Evolutionary conservation across 2,888 invertebrate genomes (phyloP).

Genomic region (Acrobeloides nanus): DNA sequence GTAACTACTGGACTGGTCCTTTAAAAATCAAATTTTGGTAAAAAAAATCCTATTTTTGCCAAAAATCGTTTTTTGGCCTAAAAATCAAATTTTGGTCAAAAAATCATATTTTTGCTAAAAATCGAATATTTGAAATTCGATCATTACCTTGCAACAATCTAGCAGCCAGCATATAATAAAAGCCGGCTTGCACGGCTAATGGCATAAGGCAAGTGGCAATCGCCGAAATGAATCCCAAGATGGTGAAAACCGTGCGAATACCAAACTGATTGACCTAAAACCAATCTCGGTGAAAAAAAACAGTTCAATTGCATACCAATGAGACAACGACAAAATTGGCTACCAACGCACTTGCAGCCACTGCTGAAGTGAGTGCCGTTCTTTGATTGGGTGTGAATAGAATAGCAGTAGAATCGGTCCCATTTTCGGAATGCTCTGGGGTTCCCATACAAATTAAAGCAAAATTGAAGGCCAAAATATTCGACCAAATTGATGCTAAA

Average conservation of each 20-base stretch:
- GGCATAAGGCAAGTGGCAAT: constrained; percentile 42
- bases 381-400: constrained; percentile 13
- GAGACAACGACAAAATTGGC: constrained; percentile 47
- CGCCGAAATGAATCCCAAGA: constrained; percentile 42
- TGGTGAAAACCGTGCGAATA: constrained; percentile 45
- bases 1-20: too few species aligned
- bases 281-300: neutral
- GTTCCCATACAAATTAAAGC: constrained; percentile 50
- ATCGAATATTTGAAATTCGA: too few species aligned
- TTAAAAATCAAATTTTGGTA: too few species aligned
- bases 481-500: constrained; percentile 50
- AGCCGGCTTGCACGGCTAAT: constrained; percentile 42
- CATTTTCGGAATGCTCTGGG: constrained; percentile 8
- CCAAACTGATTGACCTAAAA: constrained; percentile 30
- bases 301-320: constrained; percentile 22
- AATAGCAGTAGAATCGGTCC: constrained; percentile 7
- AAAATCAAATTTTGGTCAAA: too few species aligned
- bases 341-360: constrained; percentile 43
- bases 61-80: too few species aligned
- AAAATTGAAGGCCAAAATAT: constrained; percentile 51
- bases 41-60: too few species aligned
- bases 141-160: constrained; percentile 41
- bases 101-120: too few species aligned
- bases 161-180: constrained; percentile 37
- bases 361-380: constrained; percentile 34